A percentile compares a stretch with the other conserved stretches of the same genome.
phyloP scores from a whole-genome alignment of 2,797 vertebrate genomes.

The Poeciliopsis paucimaculata region DNA sequence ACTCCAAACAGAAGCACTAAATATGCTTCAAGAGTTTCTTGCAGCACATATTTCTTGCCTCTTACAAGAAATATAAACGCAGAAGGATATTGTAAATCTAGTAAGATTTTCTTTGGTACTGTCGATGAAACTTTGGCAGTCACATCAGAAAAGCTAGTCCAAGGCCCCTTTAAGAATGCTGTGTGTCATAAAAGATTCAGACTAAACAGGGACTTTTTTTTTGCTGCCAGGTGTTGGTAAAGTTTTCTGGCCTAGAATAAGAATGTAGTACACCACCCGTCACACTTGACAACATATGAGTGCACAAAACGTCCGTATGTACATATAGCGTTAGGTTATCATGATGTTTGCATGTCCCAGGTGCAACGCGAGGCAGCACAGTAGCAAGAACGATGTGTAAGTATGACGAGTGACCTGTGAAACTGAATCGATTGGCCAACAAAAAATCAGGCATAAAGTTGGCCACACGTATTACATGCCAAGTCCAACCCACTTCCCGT shows the following conservation, averaged over 20 bases:
- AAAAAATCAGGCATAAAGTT: background rate
- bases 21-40: background rate
- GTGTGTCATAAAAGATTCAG: background rate
- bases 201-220: background rate
- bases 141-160: background rate
- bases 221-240: background rate
- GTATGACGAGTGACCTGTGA: background rate
- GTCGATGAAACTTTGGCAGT: background rate
- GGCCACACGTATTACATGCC: background rate
- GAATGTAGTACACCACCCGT: background rate
- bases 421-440: background rate
- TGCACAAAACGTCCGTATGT: background rate
- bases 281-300: background rate
- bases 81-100: background rate
- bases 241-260: background rate
- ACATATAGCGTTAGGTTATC: background rate
- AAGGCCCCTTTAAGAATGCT: background rate
- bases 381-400: background rate
- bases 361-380: background rate
- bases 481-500: background rate
- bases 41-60: background rate
- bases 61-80: conserved; percentile 6
- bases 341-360: background rate
- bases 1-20: background rate
- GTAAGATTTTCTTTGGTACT: background rate